phyloP scores from a whole-genome alignment of 2,888 invertebrate genomes.

The Iphiclides podalirius region DNA sequence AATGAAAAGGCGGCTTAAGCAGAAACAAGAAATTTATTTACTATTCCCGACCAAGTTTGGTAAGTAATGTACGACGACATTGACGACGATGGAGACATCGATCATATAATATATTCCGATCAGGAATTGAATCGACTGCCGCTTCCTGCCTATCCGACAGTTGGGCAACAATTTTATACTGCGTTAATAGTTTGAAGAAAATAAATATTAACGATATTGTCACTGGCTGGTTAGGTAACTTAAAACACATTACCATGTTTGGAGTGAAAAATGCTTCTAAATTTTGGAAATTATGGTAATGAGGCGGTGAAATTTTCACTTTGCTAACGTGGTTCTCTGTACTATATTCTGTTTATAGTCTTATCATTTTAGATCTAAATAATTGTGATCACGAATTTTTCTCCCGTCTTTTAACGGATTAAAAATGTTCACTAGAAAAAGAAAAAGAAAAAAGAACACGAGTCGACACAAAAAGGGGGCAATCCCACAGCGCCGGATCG shows the following conservation, averaged over 20 bases:
- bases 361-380: no score
- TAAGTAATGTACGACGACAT: conserved; percentile 48
- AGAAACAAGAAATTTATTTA: conserved; percentile 33
- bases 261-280: no score
- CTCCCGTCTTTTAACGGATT: no score
- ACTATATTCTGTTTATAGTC: no score
- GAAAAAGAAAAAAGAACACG: background rate
- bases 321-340: no score
- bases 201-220: conserved; percentile 4
- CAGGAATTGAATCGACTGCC: conserved; percentile 69
- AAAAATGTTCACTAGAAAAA: no score
- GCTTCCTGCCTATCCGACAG: conserved; percentile 58
- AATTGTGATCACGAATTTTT: no score
- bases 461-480: conserved; percentile 11
- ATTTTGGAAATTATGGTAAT: no score
- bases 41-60: conserved; percentile 46
- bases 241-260: no score
- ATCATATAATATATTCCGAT: conserved; percentile 51
- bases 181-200: conserved; percentile 25
- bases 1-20: conserved; percentile 10
- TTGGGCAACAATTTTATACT: conserved; percentile 38
- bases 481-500: conserved; percentile 42
- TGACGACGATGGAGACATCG: conserved; percentile 54
- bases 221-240: no score
- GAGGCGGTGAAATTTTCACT: no score